These are phyloP conservation scores for Leuctra nigra DNA, from an alignment of 2,888 invertebrate species.

Conservation along the genomic window DNA sequence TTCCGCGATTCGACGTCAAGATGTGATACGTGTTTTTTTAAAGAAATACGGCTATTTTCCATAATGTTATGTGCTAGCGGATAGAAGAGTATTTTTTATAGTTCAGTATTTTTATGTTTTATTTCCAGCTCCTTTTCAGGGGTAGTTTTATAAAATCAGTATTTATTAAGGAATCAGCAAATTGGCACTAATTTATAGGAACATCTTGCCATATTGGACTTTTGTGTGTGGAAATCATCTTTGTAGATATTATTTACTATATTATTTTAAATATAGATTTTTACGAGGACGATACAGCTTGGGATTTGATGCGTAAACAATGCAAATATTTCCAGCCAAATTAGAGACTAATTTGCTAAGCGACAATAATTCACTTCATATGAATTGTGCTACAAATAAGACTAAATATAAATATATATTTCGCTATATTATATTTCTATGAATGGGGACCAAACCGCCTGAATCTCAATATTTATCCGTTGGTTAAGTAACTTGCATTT, in stretches of 20 bases:
- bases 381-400: too few relatives aligned
- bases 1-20: slow-evolving; percentile 13
- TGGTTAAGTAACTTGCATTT: too few relatives aligned
- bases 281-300: too few relatives aligned
- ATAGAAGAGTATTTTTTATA: slow-evolving; percentile 1
- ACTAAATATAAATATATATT: too few relatives aligned
- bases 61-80: neutral
- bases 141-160: neutral
- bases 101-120: slow-evolving; percentile 11
- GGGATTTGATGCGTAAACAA: too few relatives aligned
- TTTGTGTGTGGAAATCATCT: neutral
- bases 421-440: too few relatives aligned
- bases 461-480: too few relatives aligned
- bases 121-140: neutral
- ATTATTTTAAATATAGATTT: too few relatives aligned
- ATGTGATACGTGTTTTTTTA: slow-evolving; percentile 13
- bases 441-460: too few relatives aligned
- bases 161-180: neutral
- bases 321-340: too few relatives aligned
- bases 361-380: too few relatives aligned
- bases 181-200: slow-evolving; percentile 2
- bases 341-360: too few relatives aligned
- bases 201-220: slow-evolving; percentile 7
- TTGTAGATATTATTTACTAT: slow-evolving; percentile 16
- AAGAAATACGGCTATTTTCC: slow-evolving; percentile 8